These are phyloP conservation scores for Phthorimaea operculella DNA, from an alignment of 1,140 invertebrate genomes.

Conservation along the genomic window DNA sequence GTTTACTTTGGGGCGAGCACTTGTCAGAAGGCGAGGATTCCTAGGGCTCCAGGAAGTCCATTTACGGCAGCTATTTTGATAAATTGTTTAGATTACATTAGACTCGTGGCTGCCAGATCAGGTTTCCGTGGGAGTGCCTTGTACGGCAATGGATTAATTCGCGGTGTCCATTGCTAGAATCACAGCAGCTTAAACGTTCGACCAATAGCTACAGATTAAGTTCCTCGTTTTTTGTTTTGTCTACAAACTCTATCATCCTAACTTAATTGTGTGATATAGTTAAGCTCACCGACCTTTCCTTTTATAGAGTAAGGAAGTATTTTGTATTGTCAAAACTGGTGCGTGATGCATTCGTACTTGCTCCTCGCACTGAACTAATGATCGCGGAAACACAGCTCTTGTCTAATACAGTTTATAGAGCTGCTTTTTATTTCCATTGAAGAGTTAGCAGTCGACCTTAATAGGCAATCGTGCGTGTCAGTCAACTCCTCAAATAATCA, in stretches of 20 bases:
- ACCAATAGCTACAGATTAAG: conserved; percentile 9
- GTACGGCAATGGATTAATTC: conserved; percentile 57
- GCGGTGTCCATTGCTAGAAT: conserved; percentile 38
- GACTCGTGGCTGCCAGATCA: conserved; percentile 46
- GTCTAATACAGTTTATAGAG: not conserved
- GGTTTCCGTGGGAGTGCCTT: conserved; percentile 50
- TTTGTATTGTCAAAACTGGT: not conserved
- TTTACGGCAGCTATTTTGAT: conserved; percentile 58
- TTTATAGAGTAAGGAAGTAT: not conserved
- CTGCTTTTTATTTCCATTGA: not conserved
- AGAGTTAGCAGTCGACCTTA: conserved; percentile 7
- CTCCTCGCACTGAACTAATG: not conserved
- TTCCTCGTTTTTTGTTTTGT: conserved; percentile 11
- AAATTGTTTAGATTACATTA: conserved; percentile 57
- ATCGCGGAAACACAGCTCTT: not conserved
- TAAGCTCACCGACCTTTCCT: conserved; percentile 1
- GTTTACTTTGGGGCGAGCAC: not conserved
- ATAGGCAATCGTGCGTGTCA: conserved; percentile 11
- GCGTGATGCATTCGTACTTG: not conserved
- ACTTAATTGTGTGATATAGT: not conserved
- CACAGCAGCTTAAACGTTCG: conserved; percentile 18
- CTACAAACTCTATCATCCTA: not conserved
- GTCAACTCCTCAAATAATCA: not conserved
- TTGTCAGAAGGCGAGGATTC: conserved; percentile 22
- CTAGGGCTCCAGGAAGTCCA: conserved; percentile 50